A percentile compares a stretch with the other conserved stretches of the same genome.
These are phyloP conservation scores for Clivina fossor DNA, from an alignment of 2,888 invertebrate species.

Conservation along the genomic window DNA sequence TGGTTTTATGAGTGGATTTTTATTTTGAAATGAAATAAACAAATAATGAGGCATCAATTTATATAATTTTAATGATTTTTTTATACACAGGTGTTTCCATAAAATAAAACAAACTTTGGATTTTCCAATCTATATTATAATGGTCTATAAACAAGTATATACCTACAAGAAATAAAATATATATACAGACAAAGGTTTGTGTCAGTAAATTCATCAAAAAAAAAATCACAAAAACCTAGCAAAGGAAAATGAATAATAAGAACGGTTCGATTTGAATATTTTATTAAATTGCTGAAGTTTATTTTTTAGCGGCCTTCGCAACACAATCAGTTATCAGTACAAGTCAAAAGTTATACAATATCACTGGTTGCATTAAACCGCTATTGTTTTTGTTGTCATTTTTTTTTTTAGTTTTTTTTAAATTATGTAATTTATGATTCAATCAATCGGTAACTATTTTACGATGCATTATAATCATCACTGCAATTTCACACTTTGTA, in stretches of 20 bases:
- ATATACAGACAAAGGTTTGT: conserved; percentile 30
- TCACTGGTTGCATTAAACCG: too few relatives aligned
- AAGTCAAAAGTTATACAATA: too few relatives aligned
- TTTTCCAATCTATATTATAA: conserved; percentile 25
- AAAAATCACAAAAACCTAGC: too few relatives aligned
- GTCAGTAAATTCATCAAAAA: conserved; percentile 11
- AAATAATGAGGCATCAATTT: conserved; percentile 10
- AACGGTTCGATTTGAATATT: too few relatives aligned
- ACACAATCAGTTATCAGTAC: too few relatives aligned
- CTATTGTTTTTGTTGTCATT: too few relatives aligned
- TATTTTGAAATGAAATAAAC: conserved; percentile 6
- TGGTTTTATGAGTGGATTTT: too few relatives aligned
- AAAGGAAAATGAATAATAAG: too few relatives aligned
- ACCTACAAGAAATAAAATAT: conserved; percentile 31
- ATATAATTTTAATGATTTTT: conserved; percentile 29
- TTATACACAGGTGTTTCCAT: conserved; percentile 27
- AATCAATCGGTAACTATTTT: conserved; percentile 21
- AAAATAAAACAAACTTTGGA: conserved; percentile 33
- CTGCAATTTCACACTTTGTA: conserved; percentile 17
- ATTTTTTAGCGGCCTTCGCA: too few relatives aligned
- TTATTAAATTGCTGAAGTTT: too few relatives aligned
- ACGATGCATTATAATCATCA: conserved; percentile 15
- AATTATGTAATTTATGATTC: too few relatives aligned
- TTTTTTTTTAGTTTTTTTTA: too few relatives aligned
- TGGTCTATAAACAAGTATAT: conserved; percentile 32